A percentile compares a stretch with the other conserved stretches of the same genome.
phyloP scores from a whole-genome alignment of 2,113 vertebrate genomes.

The Lycaon pictus region DNA sequence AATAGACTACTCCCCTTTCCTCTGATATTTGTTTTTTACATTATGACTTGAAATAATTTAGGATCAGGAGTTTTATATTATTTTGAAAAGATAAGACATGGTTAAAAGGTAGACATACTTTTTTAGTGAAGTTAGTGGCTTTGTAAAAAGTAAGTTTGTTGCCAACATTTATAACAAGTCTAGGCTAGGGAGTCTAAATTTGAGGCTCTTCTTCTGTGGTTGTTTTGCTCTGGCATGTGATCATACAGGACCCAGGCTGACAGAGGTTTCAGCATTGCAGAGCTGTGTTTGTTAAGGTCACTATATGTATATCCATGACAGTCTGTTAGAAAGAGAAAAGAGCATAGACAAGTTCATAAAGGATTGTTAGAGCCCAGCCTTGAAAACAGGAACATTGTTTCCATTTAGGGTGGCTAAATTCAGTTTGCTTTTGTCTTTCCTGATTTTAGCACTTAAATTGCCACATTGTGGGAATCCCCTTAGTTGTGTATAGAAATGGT shows the following conservation, averaged over 20 bases:
- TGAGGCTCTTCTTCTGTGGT: not conserved
- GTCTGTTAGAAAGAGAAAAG: not conserved
- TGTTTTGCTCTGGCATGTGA: not conserved
- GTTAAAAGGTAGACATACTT: not conserved
- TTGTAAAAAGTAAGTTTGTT: not conserved
- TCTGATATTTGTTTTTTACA: not conserved
- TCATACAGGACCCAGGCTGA: fast-evolving
- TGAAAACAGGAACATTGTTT: not conserved
- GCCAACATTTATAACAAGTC: not conserved
- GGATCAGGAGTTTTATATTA: not conserved
- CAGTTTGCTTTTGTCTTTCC: not conserved
- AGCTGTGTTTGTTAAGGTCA: not conserved
- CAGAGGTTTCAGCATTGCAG: not conserved
- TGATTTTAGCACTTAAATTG: not conserved
- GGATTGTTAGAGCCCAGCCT: not conserved
- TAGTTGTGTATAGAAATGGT: not conserved
- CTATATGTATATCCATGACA: not conserved
- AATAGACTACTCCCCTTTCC: not conserved
- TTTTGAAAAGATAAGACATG: not conserved
- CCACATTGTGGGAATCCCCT: not conserved
- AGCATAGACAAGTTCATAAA: not conserved
- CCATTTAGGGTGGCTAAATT: not conserved
- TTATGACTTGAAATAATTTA: not conserved
- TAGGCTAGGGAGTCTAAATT: not conserved
- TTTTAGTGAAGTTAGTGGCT: not conserved